A percentile compares a stretch with the other conserved stretches of the same genome.
phyloP scores from a whole-genome alignment of 2,888 invertebrate species.

The Agrochola litura region DNA sequence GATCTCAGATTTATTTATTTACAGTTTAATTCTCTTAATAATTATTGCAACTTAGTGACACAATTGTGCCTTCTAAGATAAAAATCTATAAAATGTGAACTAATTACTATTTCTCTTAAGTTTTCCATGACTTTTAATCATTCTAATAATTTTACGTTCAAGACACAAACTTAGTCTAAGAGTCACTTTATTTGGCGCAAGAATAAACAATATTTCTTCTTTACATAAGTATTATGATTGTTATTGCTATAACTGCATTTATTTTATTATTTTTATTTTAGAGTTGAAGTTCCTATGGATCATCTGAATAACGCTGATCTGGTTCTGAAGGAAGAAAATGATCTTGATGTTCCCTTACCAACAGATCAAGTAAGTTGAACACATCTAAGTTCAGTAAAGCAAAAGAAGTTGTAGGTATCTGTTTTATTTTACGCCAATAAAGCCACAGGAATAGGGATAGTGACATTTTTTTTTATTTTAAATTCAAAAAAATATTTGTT shows the following conservation, averaged over 20 bases:
- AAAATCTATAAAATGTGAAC: not conserved
- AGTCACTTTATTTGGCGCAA: not conserved
- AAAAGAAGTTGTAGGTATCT: not conserved
- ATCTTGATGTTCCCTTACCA: conserved; percentile 94
- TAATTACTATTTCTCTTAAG: not conserved
- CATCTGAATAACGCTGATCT: conserved; percentile 88
- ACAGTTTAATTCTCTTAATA: not conserved
- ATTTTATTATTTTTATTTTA: conserved; percentile 74
- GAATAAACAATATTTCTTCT: not conserved
- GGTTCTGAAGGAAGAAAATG: conserved; percentile 91
- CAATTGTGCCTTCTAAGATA: not conserved
- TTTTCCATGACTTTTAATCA: not conserved
- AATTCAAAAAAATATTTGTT: not conserved
- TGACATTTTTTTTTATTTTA: not conserved
- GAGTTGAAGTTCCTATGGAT: conserved; percentile 93
- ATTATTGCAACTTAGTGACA: not conserved
- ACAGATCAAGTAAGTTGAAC: conserved; percentile 93
- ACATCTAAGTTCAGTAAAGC: not conserved
- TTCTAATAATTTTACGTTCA: not conserved
- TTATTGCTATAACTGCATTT: not conserved
- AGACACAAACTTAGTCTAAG: not conserved
- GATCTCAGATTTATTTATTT: conserved; percentile 7
- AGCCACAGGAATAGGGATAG: not conserved
- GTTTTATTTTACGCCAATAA: not conserved
- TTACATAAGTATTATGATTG: too few relatives aligned